Evolutionary conservation across 1,140 invertebrate genomes (phyloP).

Genomic region (Panulirus ornatus): DNA sequence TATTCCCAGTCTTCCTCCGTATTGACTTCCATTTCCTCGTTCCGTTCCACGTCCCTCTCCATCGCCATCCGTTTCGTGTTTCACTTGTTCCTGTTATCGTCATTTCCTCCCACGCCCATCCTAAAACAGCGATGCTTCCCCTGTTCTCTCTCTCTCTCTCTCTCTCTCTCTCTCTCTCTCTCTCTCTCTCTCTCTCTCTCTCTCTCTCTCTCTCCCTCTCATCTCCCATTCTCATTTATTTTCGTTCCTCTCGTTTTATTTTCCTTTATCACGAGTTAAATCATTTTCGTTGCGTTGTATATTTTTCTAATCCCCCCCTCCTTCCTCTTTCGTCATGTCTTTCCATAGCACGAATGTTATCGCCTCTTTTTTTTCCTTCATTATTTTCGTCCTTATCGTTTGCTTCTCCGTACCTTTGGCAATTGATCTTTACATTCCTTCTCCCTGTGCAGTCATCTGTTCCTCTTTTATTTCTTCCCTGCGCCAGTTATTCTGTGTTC

Average conservation of each 20-base stretch:
- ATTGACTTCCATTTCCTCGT: too few species aligned
- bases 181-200: slow-evolving; percentile 41
- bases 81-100: background rate
- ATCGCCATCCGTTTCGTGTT: too few species aligned
- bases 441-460: background rate
- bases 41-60: background rate
- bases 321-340: background rate
- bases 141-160: slow-evolving; percentile 13
- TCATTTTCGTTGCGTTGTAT: background rate
- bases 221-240: background rate
- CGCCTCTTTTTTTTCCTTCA: background rate
- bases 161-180: slow-evolving; percentile 38
- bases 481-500: background rate
- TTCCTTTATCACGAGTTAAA: background rate
- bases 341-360: background rate
- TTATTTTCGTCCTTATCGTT: too few species aligned
- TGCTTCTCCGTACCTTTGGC: too few species aligned
- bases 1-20: background rate
- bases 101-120: background rate
- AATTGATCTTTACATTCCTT: too few species aligned
- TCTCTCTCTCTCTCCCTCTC: background rate
- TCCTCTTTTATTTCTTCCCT: background rate
- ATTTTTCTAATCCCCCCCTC: background rate
- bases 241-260: background rate
- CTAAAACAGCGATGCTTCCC: too few species aligned